These are phyloP conservation scores for Nomada flava DNA, from an alignment of 2,888 invertebrate species.

Conservation along the genomic window DNA sequence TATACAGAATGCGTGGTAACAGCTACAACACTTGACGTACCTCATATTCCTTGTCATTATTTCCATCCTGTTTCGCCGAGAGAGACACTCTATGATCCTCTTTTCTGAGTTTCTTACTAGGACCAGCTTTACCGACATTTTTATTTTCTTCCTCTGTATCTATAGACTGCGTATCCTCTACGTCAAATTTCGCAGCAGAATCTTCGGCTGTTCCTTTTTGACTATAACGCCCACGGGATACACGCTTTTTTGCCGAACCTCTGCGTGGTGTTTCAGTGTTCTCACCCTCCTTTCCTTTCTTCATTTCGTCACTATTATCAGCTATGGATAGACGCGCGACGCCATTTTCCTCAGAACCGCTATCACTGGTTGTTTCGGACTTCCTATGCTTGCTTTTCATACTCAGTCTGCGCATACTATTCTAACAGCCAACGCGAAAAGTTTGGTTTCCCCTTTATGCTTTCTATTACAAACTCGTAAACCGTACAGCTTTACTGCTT, in stretches of 20 bases:
- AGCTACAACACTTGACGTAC: conserved; percentile 75
- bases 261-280: conserved; percentile 66
- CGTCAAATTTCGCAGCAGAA: conserved; percentile 66
- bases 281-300: conserved; percentile 72
- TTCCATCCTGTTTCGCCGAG: conserved; percentile 81
- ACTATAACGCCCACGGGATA: conserved; percentile 65
- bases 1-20: not conserved
- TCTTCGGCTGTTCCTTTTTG: conserved; percentile 63
- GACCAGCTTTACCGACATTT: conserved; percentile 67
- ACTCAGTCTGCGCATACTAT: conserved; percentile 81
- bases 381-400: conserved; percentile 81
- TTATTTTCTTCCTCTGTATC: conserved; percentile 73
- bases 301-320: conserved; percentile 63
- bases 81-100: conserved; percentile 72
- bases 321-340: conserved; percentile 67
- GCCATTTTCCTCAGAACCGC: conserved; percentile 81
- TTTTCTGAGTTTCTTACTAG: conserved; percentile 74
- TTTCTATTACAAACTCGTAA: not conserved
- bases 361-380: conserved; percentile 78
- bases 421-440: conserved; percentile 4
- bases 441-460: not conserved
- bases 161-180: conserved; percentile 30
- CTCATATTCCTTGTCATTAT: conserved; percentile 86
- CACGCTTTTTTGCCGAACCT: conserved; percentile 65
- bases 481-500: not conserved